A percentile compares a stretch with the other conserved stretches of the same genome.
Conservation (phyloP, 2,113 vertebrate species). For the Dasypus novemcinctus region DNA sequence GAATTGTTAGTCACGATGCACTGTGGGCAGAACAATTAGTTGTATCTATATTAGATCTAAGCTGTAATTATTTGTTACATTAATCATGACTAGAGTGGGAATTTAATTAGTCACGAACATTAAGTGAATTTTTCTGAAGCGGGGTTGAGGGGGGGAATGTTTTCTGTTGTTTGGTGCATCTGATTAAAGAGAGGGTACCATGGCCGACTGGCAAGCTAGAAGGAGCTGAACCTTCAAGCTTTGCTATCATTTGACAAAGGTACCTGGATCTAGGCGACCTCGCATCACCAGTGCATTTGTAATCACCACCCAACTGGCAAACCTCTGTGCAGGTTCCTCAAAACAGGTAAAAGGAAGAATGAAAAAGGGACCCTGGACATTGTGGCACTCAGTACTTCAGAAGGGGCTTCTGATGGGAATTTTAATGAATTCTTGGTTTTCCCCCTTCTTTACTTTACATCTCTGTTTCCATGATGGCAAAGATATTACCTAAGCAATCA, state of each 20-base stretch:
- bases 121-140: conserved; percentile 65
- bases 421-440: background rate
- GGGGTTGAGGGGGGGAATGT: background rate
- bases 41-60: conserved; percentile 88
- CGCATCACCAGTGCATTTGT: too few relatives aligned
- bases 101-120: conserved; percentile 85
- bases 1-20: conserved; percentile 84
- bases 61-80: conserved; percentile 88
- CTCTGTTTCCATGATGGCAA: background rate
- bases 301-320: background rate
- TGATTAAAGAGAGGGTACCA: background rate
- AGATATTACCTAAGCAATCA: background rate
- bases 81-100: conserved; percentile 86
- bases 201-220: background rate
- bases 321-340: background rate
- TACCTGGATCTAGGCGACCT: background rate
- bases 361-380: background rate
- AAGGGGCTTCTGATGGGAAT: background rate
- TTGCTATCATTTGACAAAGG: background rate
- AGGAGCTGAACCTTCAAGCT: background rate
- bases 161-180: conserved; percentile 48
- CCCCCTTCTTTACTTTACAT: background rate
- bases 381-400: background rate
- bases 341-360: background rate
- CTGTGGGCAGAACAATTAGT: conserved; percentile 86